Conservation (phyloP, 2,888 invertebrate genomes). For the Spialia ferax region DNA sequence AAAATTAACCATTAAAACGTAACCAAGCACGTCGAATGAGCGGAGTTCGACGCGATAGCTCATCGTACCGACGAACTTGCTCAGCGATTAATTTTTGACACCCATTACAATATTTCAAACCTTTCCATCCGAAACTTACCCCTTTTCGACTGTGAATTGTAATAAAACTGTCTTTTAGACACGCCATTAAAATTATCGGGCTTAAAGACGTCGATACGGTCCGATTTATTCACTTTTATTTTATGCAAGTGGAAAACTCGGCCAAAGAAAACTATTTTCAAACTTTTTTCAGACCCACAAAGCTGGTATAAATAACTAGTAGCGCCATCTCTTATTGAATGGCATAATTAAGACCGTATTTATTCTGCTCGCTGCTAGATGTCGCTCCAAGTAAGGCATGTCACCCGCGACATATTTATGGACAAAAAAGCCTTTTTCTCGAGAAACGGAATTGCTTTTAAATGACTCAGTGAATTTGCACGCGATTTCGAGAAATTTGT, state of each 20-base stretch:
- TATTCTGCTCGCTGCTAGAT: constrained; percentile 52
- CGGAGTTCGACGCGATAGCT: constrained; percentile 59
- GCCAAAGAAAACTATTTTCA: constrained; percentile 1
- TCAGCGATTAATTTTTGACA: constrained; percentile 70
- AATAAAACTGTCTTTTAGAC: constrained; percentile 20
- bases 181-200: background rate
- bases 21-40: constrained; percentile 70
- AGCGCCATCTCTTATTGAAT: constrained; percentile 25
- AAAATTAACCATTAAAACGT: constrained; percentile 67
- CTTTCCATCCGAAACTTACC: constrained; percentile 50
- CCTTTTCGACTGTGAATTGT: constrained; percentile 24
- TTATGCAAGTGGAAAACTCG: background rate
- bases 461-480: constrained; percentile 82
- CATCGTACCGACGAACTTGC: constrained; percentile 59
- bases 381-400: constrained; percentile 65
- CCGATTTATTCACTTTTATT: background rate
- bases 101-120: constrained; percentile 67
- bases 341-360: background rate
- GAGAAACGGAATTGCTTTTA: constrained; percentile 71
- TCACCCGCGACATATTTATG: constrained; percentile 39
- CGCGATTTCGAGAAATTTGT: constrained; percentile 80
- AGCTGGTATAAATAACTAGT: background rate
- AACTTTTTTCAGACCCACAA: background rate
- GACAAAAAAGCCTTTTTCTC: constrained; percentile 39
- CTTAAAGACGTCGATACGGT: background rate